phyloP scores from a whole-genome alignment of 2,113 vertebrate genomes.

The Tyto alba region DNA sequence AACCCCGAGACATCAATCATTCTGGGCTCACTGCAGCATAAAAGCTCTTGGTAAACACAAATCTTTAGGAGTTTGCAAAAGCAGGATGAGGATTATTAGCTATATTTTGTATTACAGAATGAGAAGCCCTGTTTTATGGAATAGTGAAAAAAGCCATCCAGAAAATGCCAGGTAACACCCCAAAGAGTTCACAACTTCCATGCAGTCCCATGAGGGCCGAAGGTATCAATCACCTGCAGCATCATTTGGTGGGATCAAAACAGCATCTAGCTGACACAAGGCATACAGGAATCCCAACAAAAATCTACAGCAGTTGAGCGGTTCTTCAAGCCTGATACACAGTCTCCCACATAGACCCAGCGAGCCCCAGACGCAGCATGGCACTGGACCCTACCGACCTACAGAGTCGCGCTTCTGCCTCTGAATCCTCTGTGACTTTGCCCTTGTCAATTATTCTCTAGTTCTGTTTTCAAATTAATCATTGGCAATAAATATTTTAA shows the following conservation, averaged over 20 bases:
- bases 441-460: neutral
- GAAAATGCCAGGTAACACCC: neutral
- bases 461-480: neutral
- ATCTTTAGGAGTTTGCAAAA: neutral
- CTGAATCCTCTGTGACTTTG: neutral
- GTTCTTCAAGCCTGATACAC: neutral
- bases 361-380: fast-evolving
- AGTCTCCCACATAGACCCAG: neutral
- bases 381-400: neutral
- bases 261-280: neutral
- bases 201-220: fast-evolving
- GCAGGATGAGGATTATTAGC: neutral
- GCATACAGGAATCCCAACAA: neutral
- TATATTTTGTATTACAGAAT: neutral
- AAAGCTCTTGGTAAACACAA: neutral
- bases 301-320: fast-evolving
- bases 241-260: neutral
- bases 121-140: neutral
- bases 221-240: neutral
- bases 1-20: neutral
- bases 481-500: neutral
- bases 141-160: neutral
- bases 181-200: neutral
- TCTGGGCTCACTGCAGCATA: neutral
- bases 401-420: neutral